Evolutionary conservation across 2,888 invertebrate genomes (phyloP), one percentile per base, ranked within the genome.

Genomic region (Ophion slaviceki): DNA sequence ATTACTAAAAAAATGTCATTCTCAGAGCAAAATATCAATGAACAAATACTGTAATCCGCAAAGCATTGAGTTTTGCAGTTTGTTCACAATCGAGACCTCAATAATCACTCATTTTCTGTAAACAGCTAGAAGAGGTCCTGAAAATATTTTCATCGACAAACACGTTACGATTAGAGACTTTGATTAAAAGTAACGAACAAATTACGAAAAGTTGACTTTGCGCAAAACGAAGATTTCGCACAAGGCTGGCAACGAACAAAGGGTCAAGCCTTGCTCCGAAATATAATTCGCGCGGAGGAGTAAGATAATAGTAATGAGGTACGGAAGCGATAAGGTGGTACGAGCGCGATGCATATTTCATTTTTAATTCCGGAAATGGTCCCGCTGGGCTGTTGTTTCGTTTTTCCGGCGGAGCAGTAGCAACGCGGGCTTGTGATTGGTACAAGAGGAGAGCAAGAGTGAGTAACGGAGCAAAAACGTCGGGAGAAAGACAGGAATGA

Each of bases 301-400:
- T 40, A 20, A 47, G 62, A 67, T 68, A 81, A 62, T 62, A 76
- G 70, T 82, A 76, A 76, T 76, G 68, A 76, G 76, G 53, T 76
- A 75, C 40, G 45, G 57, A 10, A 62, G 59, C 57, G 59, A 74
- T 85, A 82, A 85, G 82, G 75, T 84, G 7, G 40, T 75, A 45
- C 17, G 74, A 45, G 74, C 59, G 78, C 86, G 78, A 90, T 90
- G 89, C 89, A 91, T 91, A 90, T 90, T 91, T 90, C 88, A 91
- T 90, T 91, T 91, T 90, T 89, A 90, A 91, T 91, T 90, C 87
- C 87, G 89, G 86, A 88, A 89, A 90, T 90, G 88, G 90, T 87
- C 88, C 89, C 89, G 77, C 79, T 86, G 90, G 88, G 89, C 83
- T 88, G 87, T 87, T 85, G 80, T 89, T 89, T 87, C 84, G 87